Conservation (phyloP, 2,797 vertebrate genomes). For the Phyllotis vaccarum region DNA sequence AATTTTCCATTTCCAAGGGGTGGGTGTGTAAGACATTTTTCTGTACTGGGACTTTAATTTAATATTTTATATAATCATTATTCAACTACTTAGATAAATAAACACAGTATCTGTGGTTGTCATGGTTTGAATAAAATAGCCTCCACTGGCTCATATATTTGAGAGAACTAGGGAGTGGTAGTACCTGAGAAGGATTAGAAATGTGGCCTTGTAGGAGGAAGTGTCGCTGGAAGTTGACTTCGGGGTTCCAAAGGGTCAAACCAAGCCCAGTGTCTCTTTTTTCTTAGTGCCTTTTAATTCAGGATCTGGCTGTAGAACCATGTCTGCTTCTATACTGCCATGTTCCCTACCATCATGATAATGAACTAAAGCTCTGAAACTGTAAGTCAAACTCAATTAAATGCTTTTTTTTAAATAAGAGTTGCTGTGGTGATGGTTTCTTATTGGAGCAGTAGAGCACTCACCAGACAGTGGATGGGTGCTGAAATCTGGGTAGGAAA, state of each 20-base stretch:
- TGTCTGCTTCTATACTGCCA: neutral
- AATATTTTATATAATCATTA: constrained; percentile 15
- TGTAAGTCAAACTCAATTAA: neutral
- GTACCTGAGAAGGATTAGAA: neutral
- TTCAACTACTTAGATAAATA: neutral
- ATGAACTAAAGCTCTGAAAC: neutral
- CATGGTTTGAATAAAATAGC: neutral
- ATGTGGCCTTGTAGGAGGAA: neutral
- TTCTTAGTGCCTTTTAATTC: neutral
- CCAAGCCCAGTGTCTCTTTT: neutral
- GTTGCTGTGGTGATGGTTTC: neutral
- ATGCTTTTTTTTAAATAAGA: neutral
- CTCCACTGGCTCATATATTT: neutral
- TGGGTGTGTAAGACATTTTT: neutral
- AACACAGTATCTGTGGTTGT: neutral
- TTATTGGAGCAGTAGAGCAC: neutral
- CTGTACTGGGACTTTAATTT: neutral
- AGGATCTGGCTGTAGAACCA: neutral
- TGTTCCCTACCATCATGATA: too few species aligned
- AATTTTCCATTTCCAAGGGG: neutral
- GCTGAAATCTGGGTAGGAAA: constrained; percentile 33
- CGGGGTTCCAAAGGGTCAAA: neutral
- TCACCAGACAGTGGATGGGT: neutral
- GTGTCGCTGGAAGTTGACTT: neutral
- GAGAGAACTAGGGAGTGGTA: neutral